Conservation (phyloP, 2,113 vertebrate genomes). For the Diphyllodes magnificus region DNA sequence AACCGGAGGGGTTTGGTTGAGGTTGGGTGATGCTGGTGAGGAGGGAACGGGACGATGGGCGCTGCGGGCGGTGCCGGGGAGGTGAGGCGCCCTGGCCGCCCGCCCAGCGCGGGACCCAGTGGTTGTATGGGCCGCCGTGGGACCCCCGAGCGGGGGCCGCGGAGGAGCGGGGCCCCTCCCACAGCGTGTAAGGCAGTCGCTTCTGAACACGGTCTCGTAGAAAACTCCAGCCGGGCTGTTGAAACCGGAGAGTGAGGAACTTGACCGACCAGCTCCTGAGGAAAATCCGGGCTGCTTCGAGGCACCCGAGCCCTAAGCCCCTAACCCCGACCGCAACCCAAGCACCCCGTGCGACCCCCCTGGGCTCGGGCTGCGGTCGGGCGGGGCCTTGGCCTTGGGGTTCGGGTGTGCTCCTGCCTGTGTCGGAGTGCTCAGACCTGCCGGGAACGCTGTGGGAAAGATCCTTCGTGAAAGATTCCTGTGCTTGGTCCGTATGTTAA, state of each 20-base stretch:
- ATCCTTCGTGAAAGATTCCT: rapidly evolving
- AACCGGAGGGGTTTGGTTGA: neutral
- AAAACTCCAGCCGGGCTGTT: neutral
- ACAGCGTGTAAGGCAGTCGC: rapidly evolving
- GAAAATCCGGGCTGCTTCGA: neutral
- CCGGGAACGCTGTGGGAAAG: neutral
- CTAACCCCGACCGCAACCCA: neutral
- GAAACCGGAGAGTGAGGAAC: neutral
- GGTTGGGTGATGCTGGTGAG: neutral
- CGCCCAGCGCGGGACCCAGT: neutral
- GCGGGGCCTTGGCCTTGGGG: neutral
- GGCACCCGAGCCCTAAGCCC: neutral
- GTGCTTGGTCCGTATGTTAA: neutral
- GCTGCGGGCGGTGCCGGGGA: neutral
- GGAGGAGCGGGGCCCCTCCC: neutral
- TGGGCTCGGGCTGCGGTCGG: neutral
- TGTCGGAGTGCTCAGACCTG: neutral
- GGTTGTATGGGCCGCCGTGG: neutral
- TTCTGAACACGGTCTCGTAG: rapidly evolving
- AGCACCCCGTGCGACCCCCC: neutral
- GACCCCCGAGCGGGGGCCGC: neutral
- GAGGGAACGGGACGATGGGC: neutral
- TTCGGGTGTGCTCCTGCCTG: neutral
- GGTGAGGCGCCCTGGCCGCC: neutral
- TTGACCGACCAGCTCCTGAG: neutral